phyloP scores from a whole-genome alignment of 2,797 vertebrate genomes.

The Melanotaenia parkinsoni region DNA sequence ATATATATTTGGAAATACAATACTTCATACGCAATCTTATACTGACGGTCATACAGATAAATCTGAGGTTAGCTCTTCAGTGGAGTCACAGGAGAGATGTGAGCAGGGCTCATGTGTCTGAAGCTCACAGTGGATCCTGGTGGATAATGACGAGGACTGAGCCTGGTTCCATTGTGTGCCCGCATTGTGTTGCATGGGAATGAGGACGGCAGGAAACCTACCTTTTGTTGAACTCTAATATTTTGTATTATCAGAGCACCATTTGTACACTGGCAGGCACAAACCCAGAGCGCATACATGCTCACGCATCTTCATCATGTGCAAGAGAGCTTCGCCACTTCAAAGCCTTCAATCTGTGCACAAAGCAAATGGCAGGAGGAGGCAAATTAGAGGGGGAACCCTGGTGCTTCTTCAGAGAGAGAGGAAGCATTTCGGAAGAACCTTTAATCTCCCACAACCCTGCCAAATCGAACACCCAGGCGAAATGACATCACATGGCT shows the following conservation, averaged over 20 bases:
- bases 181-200: conserved; percentile 85
- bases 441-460: conserved; percentile 70
- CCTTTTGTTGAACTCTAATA: conserved; percentile 72
- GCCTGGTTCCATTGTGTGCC: conserved; percentile 63
- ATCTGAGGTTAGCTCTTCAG: conserved; percentile 36
- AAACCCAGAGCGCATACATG: conserved; percentile 19
- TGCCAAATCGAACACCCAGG: conserved; percentile 50
- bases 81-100: conserved; percentile 50
- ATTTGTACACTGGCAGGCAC: conserved; percentile 18
- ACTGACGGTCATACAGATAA: conserved; percentile 64
- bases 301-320: conserved; percentile 41
- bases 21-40: conserved; percentile 50
- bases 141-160: conserved; percentile 65
- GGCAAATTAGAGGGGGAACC: conserved; percentile 74
- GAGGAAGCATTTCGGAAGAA: conserved; percentile 68
- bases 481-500: conserved; percentile 62
- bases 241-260: conserved; percentile 66
- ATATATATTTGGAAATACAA: conserved; percentile 46
- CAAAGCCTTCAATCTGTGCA: conserved; percentile 64
- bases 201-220: conserved; percentile 79
- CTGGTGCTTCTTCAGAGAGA: conserved; percentile 61
- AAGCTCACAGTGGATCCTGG: conserved; percentile 56
- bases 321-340: conserved; percentile 56
- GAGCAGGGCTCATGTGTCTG: conserved; percentile 60
- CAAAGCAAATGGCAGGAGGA: conserved; percentile 70